These are phyloP conservation scores for Syrista parreyssii DNA, from an alignment of 2,888 invertebrate genomes.

Conservation along the genomic window DNA sequence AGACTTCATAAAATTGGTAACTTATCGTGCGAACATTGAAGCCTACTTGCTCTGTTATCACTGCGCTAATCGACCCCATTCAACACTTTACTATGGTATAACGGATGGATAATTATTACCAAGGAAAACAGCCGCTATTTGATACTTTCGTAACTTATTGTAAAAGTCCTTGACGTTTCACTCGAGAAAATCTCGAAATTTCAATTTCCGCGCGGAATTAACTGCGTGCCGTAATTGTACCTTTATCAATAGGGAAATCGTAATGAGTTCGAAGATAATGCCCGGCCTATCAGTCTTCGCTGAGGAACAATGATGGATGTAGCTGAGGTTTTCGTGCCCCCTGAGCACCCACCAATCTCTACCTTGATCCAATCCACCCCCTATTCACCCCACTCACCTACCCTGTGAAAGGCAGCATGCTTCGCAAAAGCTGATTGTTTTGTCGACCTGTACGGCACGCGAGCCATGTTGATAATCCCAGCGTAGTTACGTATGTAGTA, in stretches of 20 bases:
- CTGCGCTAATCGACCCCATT: conserved; percentile 36
- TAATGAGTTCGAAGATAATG: conserved; percentile 65
- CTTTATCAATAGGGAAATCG: conserved; percentile 65
- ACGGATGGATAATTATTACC: not conserved
- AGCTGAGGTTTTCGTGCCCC: conserved; percentile 53
- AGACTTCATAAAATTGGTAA: not conserved
- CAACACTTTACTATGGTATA: not conserved
- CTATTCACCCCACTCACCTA: not conserved
- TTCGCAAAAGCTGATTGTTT: conserved; percentile 49
- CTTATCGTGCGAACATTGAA: conserved; percentile 32
- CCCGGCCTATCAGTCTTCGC: conserved; percentile 61
- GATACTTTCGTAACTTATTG: not conserved
- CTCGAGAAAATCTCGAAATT: conserved; percentile 37
- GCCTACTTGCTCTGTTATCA: conserved; percentile 37
- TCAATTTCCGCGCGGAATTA: conserved; percentile 55
- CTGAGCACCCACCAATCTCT: conserved; percentile 13
- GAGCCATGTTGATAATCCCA: conserved; percentile 23
- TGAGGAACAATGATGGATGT: conserved; percentile 64
- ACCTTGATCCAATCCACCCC: not conserved
- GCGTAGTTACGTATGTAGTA: not conserved
- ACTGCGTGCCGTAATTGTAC: conserved; percentile 53
- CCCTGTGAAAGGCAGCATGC: conserved; percentile 12
- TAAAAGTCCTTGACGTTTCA: conserved; percentile 1
- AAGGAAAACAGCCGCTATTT: not conserved
- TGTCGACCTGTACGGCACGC: conserved; percentile 46